phyloP scores from a whole-genome alignment of 2,888 invertebrate species.

The Xanthia icteritia region DNA sequence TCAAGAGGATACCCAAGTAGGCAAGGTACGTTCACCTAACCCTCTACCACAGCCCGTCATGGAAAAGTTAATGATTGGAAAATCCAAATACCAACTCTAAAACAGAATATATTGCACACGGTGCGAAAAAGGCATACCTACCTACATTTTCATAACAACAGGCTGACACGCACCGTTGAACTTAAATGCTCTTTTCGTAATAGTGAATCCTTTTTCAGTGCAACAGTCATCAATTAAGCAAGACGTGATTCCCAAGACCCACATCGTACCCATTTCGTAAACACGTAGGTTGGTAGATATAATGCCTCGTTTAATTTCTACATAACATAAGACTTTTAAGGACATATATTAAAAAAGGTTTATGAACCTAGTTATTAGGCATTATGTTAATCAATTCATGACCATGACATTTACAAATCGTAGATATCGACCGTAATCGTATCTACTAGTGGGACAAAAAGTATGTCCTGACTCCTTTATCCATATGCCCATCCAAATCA shows the following conservation, averaged over 20 bases:
- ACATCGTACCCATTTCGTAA: constrained; percentile 49
- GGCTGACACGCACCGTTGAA: constrained; percentile 37
- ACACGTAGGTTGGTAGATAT: constrained; percentile 48
- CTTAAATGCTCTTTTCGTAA: constrained; percentile 56
- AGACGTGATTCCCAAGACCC: constrained; percentile 62
- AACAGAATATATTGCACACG: constrained; percentile 31
- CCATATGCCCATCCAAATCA: not conserved
- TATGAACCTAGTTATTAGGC: constrained; percentile 13
- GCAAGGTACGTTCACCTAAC: not conserved
- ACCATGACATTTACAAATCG: constrained; percentile 24
- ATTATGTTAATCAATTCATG: constrained; percentile 4
- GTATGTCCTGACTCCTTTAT: not conserved
- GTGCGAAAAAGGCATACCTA: constrained; percentile 9
- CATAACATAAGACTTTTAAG: constrained; percentile 29
- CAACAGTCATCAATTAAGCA: constrained; percentile 58
- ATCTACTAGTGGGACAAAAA: not conserved
- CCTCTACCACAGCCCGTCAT: not conserved
- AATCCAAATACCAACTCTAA: not conserved
- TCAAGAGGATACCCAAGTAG: not conserved
- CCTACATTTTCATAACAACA: constrained; percentile 30
- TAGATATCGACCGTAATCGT: not conserved
- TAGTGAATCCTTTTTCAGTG: constrained; percentile 55
- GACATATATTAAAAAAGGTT: constrained; percentile 6
- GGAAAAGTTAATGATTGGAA: not conserved
- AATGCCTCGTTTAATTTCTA: constrained; percentile 3